Evolutionary conservation across 2,797 vertebrate genomes (phyloP).

Genomic region (Micropoecilia bifurca): DNA sequence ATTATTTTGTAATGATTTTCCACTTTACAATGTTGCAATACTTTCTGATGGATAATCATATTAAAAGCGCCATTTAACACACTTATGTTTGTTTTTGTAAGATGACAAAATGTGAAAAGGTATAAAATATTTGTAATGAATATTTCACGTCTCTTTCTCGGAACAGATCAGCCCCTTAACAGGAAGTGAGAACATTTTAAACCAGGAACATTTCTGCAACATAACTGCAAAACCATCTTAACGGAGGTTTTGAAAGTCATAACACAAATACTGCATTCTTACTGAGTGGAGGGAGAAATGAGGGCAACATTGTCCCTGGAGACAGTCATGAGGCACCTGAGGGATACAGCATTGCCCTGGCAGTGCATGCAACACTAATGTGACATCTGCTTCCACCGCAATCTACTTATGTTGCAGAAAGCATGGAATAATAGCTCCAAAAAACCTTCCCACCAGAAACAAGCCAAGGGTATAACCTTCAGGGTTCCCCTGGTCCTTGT

Average conservation of each 20-base stretch:
- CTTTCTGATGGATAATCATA: background rate
- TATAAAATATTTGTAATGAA: background rate
- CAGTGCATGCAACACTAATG: slow-evolving; percentile 36
- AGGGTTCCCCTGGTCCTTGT: background rate
- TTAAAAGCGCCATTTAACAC: background rate
- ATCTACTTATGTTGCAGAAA: slow-evolving; percentile 38
- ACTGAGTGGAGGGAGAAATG: slow-evolving; percentile 53
- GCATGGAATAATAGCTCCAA: slow-evolving; percentile 3
- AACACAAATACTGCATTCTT: slow-evolving; percentile 26
- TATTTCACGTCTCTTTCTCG: slow-evolving; percentile 2
- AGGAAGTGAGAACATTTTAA: slow-evolving; percentile 5
- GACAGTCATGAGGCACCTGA: slow-evolving; percentile 44
- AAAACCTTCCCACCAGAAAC: slow-evolving; percentile 14
- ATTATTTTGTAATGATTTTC: background rate
- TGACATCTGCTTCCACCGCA: slow-evolving; percentile 53
- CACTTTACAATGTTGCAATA: background rate
- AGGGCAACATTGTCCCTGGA: slow-evolving; percentile 52
- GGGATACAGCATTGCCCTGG: slow-evolving; percentile 40
- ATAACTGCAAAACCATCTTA: background rate
- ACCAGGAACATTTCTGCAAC: background rate
- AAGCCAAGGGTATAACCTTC: background rate
- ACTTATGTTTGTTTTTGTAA: too few species aligned
- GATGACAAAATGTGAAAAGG: background rate
- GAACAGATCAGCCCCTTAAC: slow-evolving; percentile 18
- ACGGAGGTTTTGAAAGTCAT: background rate